Percentiles rank a stretch among this genome's conserved stretches.
These are phyloP conservation scores for Spea hammondii DNA, from an alignment of 2,797 vertebrate genomes.

Conservation along the genomic window DNA sequence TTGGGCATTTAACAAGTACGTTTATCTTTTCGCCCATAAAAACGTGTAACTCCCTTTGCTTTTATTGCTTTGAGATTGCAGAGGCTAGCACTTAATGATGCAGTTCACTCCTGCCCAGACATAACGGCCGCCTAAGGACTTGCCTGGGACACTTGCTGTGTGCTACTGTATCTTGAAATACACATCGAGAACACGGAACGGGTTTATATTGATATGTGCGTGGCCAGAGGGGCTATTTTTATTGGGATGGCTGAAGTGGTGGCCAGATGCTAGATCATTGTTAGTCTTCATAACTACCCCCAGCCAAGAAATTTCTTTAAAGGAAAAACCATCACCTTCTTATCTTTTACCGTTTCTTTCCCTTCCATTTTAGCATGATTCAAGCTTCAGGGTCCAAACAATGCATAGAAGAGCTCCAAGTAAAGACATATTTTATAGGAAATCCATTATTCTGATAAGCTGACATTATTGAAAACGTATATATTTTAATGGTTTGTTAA, in stretches of 20 bases:
- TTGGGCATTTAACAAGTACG: background rate
- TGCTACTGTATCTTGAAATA: background rate
- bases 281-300: too few relatives aligned
- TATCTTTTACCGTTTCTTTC: too few relatives aligned
- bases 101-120: constrained; percentile 15
- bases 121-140: constrained; percentile 28
- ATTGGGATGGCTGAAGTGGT: background rate
- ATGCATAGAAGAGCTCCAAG: too few relatives aligned
- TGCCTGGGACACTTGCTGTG: background rate
- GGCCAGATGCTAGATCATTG: too few relatives aligned
- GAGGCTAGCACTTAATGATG: constrained; percentile 25
- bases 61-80: constrained; percentile 19
- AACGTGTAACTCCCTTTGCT: background rate
- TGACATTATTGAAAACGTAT: too few relatives aligned
- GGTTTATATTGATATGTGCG: background rate
- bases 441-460: too few relatives aligned
- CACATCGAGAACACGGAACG: background rate
- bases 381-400: too few relatives aligned
- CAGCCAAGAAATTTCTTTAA: too few relatives aligned
- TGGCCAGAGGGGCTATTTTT: background rate
- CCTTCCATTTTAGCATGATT: too few relatives aligned
- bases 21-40: constrained; percentile 30
- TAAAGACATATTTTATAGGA: too few relatives aligned
- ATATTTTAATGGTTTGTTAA: too few relatives aligned
- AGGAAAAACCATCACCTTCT: too few relatives aligned